Base-by-base conservation (phyloP, 2,113 vertebrate species). In the Stegostoma tigrinum region DNA sequence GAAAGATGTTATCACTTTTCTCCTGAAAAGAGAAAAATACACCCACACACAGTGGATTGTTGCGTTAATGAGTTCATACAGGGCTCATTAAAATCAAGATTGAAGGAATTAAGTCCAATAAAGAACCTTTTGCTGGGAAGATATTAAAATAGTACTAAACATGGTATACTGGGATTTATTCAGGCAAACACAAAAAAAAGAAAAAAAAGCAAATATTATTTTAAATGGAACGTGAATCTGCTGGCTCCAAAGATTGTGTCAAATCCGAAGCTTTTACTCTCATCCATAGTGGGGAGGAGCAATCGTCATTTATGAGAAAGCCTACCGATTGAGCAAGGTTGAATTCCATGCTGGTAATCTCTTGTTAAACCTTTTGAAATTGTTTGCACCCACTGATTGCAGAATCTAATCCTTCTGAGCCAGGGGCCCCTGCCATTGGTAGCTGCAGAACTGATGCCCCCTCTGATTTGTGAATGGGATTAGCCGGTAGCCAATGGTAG, bases 311-410 rank as follows among this genome's bases (percentile, higher is more conserved):
- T 45, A 72, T 34, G 17, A n/a, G 89, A 93, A 95, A 95, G 94
- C 38, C 48, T 72, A 48, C 27, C 24, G 45, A 95, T 48, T 95
- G 94, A 95, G 94, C n/a, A 64, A 70, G 94, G 38, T 95, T 72
- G 94, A 52, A 95, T 52, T 95, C 94, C 94, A 95, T 24, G 66
- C 94, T 95, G 66, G 94, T 95, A 95, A 95, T 95, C 94, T 45
- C 94, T 95, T 95, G 94, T 72, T 95, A 95, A 95, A 95, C 94
- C 94, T 95, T 70, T 95, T 70, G 94, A 70, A 95, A 95, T 72
- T 48, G 94, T 95, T 72, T 34, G 45, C 94, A 95, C 94, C 94
- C 67, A 95, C 94, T 72, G 94, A 95, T 48, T 95, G 61, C 89
- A 67, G 89, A 93, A 66, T 95, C 94, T 95, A 95, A 95, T 95